phyloP scores from a whole-genome alignment of 2,888 invertebrate species.

The Sepioteuthis lessoniana region DNA sequence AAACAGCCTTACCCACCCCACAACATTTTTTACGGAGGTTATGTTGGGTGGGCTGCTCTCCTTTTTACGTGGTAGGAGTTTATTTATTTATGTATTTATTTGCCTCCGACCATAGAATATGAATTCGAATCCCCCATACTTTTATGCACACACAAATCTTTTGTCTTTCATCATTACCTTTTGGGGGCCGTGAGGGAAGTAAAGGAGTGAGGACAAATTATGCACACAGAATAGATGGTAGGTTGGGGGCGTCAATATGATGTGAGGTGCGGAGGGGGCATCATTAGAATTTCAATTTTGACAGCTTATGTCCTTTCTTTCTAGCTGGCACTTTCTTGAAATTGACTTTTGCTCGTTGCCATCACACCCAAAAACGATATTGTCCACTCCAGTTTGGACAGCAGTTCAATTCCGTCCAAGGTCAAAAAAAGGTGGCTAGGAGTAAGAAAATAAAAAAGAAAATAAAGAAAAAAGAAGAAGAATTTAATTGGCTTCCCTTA shows the following conservation, averaged over 20 bases:
- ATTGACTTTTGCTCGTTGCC: not conserved
- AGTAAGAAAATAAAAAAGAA: too few species aligned
- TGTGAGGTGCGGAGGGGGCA: not conserved
- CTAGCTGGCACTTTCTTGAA: not conserved
- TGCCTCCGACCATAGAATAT: not conserved
- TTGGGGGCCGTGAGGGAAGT: not conserved
- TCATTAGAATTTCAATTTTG: slow-evolving; percentile 4
- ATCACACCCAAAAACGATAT: too few species aligned
- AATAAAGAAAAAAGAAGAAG: too few species aligned
- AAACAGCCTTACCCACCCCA: not conserved
- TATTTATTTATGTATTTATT: too few species aligned
- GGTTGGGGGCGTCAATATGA: not conserved
- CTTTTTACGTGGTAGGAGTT: too few species aligned
- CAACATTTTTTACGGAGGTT: not conserved
- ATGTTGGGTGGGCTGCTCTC: not conserved
- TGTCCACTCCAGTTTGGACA: too few species aligned
- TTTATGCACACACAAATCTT: not conserved
- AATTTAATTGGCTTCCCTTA: too few species aligned
- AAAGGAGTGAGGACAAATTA: not conserved
- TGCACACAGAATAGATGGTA: not conserved
- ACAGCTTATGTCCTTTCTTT: not conserved
- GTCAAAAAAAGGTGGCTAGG: too few species aligned
- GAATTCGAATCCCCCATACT: not conserved
- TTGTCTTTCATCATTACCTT: not conserved
- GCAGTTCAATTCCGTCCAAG: too few species aligned